These are phyloP conservation scores for Pycnonotus jocosus DNA, from an alignment of 2,113 vertebrate species.

Conservation along the genomic window DNA sequence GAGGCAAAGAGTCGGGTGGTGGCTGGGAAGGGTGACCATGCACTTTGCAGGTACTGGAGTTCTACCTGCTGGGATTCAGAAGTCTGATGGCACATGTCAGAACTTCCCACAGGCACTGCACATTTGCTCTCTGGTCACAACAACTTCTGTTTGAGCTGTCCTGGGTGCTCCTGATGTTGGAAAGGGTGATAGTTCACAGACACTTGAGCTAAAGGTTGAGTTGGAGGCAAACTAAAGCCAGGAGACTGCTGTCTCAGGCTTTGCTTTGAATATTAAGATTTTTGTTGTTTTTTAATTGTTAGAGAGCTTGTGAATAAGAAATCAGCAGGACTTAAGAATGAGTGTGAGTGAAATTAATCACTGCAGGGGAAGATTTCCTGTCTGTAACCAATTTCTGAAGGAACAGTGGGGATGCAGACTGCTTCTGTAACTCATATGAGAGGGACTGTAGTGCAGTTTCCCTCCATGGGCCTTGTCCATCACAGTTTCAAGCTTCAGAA, in stretches of 20 bases:
- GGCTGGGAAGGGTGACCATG: background rate
- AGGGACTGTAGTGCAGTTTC: background rate
- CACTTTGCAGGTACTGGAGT: background rate
- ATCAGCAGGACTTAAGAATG: constrained; percentile 30
- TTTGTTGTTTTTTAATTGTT: background rate
- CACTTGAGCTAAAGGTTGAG: background rate
- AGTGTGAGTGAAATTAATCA: constrained; percentile 9
- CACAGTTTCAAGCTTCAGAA: constrained; percentile 11
- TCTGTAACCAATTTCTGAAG: constrained; percentile 35
- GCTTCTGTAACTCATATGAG: constrained; percentile 19
- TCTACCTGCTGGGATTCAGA: background rate
- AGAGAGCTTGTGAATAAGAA: constrained; percentile 33
- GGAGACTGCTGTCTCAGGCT: background rate
- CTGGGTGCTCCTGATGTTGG: background rate
- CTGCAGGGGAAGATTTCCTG: background rate
- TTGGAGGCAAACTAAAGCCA: background rate
- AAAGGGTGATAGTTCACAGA: background rate
- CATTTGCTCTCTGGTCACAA: background rate
- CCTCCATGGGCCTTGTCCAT: background rate
- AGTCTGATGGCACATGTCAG: background rate
- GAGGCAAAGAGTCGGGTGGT: background rate
- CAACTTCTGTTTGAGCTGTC: background rate
- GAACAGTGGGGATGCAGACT: constrained; percentile 30
- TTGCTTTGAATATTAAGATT: constrained; percentile 1
- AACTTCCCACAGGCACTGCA: background rate